Evolutionary conservation across 1,140 invertebrate species (phyloP).

Genomic region (Neoseiulus cucumeris): DNA sequence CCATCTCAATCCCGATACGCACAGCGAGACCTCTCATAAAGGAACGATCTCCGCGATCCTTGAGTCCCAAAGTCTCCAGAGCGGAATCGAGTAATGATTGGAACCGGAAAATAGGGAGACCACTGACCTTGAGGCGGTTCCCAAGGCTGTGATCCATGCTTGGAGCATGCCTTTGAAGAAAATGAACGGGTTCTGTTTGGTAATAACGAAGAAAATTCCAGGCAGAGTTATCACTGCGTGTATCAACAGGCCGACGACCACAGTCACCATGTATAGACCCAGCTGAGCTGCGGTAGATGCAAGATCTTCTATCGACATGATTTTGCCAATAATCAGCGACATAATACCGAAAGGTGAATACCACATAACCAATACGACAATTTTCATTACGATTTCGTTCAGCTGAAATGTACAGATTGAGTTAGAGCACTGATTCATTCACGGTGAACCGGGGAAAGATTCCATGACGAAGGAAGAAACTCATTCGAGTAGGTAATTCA

Average conservation of each 20-base stretch:
- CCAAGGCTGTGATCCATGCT: slow-evolving; percentile 39
- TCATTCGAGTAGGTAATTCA: too few relatives aligned
- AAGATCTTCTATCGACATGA: slow-evolving; percentile 37
- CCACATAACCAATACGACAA: slow-evolving; percentile 27
- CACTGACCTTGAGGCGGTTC: slow-evolving; percentile 30
- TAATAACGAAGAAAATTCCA: slow-evolving; percentile 32
- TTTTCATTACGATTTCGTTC: slow-evolving; percentile 27
- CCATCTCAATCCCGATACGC: background rate
- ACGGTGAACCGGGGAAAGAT: too few relatives aligned
- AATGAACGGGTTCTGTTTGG: slow-evolving; percentile 35
- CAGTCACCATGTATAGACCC: slow-evolving; percentile 34
- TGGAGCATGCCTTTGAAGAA: slow-evolving; percentile 39
- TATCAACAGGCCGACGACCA: slow-evolving; percentile 35
- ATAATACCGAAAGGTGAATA: slow-evolving; percentile 42
- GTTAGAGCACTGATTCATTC: background rate
- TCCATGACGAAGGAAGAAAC: too few relatives aligned
- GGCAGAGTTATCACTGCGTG: slow-evolving; percentile 36
- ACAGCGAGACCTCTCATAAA: too few relatives aligned
- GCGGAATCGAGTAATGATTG: background rate
- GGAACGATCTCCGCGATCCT: background rate
- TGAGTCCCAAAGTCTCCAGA: too few relatives aligned
- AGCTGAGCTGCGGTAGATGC: slow-evolving; percentile 32
- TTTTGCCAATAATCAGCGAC: slow-evolving; percentile 38
- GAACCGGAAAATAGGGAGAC: background rate
- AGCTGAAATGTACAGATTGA: slow-evolving; percentile 17